Evolutionary conservation across 1,140 invertebrate species (phyloP), one percentile per base, ranked within the genome.

Genomic region (Aphaenogaster floridana): DNA sequence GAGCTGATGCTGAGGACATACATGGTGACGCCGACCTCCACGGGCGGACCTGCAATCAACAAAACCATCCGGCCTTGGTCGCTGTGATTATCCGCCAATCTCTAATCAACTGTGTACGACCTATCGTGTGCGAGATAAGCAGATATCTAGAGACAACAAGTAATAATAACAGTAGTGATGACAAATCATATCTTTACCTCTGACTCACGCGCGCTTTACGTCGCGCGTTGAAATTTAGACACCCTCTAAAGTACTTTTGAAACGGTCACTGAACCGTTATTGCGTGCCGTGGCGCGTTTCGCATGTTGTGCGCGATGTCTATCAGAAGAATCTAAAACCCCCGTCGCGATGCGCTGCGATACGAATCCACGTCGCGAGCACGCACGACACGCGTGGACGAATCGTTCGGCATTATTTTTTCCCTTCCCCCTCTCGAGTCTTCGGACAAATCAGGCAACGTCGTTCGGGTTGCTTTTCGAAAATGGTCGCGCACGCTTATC

Each of bases 1-100:
- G 98, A 99, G 97, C 98, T 98, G 97, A 99, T 99, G 97, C 98
- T 99, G 96, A 99, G 98, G 96, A 99, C 98, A 97, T 98, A 98
- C 98, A 99, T 99, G 96, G 99, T 99, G 96, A 99, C 98, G 95
- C 98, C 98, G 94, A 99, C 98, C 96, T 98, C 98, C 96, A 99
- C 98, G 94, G 98, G 98, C 95, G 97, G 97, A 97, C 98, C 98
- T 99, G 97, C 92, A 98, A 98, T 96, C 96, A 95, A 96, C 89
- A 95, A 95, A 96, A 94, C 93, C 95, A 95, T 95, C 92, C 93
- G 91, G 90, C 91, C 94, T 94, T 95, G 93, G 94, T 94, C 91
- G 93, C 92, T 93, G 86, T 93, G 92, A 94, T 93, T 92, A 91
- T 66, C 90, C 84, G 83, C 77, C 90, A 76, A 77, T 90, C 66